Percentiles rank a stretch among this genome's conserved stretches.
These are phyloP conservation scores for Dendrolimus pini DNA, from an alignment of 2,888 invertebrate genomes.

Conservation along the genomic window DNA sequence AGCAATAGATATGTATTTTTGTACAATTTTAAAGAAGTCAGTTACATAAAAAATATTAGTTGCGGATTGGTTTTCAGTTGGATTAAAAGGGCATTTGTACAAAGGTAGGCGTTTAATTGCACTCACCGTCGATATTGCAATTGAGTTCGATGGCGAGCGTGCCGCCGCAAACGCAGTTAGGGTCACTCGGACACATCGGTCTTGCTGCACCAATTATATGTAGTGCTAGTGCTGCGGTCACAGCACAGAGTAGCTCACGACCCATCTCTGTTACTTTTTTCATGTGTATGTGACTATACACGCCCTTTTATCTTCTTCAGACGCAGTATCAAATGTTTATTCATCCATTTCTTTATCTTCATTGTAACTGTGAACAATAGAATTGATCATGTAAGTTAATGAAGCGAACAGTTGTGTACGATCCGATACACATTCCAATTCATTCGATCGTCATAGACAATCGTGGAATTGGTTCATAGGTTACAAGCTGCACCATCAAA, in stretches of 20 bases:
- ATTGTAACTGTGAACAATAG: slow-evolving; percentile 36
- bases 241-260: slow-evolving; percentile 44
- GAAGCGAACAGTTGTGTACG: slow-evolving; percentile 17
- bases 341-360: slow-evolving; percentile 19
- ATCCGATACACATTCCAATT: slow-evolving; percentile 24
- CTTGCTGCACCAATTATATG: slow-evolving; percentile 56
- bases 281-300: slow-evolving; percentile 25
- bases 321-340: slow-evolving; percentile 20
- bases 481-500: slow-evolving; percentile 44
- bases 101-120: slow-evolving; percentile 31
- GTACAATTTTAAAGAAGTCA: too few relatives aligned
- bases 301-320: slow-evolving; percentile 14
- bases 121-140: slow-evolving; percentile 71
- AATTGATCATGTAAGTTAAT: slow-evolving; percentile 13
- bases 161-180: slow-evolving; percentile 70
- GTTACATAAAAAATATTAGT: too few relatives aligned
- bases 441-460: slow-evolving; percentile 25
- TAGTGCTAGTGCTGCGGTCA: slow-evolving; percentile 46
- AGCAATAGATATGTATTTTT: neutral
- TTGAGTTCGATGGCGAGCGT: slow-evolving; percentile 63
- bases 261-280: slow-evolving; percentile 36
- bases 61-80: slow-evolving; percentile 2
- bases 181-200: slow-evolving; percentile 60
- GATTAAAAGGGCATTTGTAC: slow-evolving; percentile 25
- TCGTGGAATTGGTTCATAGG: slow-evolving; percentile 46